Evolutionary conservation across 23 tunicate species (phyloP).

Genomic region (Styela plicata): DNA sequence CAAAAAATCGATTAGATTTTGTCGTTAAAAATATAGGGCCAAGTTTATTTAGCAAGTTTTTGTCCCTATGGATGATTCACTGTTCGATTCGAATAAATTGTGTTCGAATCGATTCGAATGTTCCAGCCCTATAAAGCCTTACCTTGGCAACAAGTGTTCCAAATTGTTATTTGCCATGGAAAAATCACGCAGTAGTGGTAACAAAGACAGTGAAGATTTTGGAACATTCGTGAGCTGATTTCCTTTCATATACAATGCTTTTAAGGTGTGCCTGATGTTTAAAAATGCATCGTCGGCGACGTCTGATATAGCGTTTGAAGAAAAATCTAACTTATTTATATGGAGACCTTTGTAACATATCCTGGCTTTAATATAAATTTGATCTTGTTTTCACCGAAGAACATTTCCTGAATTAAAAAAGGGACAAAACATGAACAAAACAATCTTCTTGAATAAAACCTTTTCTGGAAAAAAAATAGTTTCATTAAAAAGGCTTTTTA

Average conservation of each 20-base stretch:
- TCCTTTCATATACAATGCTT: background rate
- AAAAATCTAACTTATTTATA: background rate
- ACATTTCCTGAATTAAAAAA: too few species aligned
- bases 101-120: background rate
- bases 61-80: too few species aligned
- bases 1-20: too few species aligned
- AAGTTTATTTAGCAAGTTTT: too few species aligned
- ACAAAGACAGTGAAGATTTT: background rate
- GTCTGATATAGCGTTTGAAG: background rate
- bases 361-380: background rate
- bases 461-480: too few species aligned
- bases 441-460: too few species aligned
- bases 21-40: too few species aligned
- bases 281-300: background rate
- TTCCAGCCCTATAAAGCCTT: background rate
- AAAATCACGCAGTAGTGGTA: background rate
- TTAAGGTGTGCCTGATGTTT: background rate
- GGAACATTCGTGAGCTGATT: background rate
- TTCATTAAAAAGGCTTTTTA: too few species aligned
- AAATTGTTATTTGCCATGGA: background rate
- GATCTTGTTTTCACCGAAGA: constrained; percentile 4
- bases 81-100: too few species aligned
- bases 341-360: constrained; percentile 5
- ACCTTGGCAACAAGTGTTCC: background rate
- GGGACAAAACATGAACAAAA: too few species aligned